Evolutionary conservation across 2,888 invertebrate species (phyloP), one percentile per base, ranked within the genome.

Genomic region (Pterobdella sp.): DNA sequence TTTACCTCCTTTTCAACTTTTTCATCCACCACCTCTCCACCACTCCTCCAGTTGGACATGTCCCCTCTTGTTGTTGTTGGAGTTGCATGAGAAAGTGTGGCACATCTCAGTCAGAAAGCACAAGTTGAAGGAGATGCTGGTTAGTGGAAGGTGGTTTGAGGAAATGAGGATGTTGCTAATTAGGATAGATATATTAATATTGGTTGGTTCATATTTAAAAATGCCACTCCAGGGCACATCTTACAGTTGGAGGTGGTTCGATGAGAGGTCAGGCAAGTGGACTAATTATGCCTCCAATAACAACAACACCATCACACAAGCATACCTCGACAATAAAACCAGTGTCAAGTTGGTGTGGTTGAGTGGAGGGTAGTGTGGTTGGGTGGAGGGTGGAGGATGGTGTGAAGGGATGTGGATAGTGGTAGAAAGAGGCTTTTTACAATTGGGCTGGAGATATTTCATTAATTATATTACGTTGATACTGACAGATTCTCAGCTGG

Each of bases 201-300:
- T 31, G 34, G 65, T n/a, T n/a, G 14, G 10, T 36, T 18, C 63
- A 63, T n/a, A 10, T 14, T 29, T 7, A 7, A 26, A 29, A n/a
- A n/a, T n/a, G n/a, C n/a, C n/a, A n/a, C n/a, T n/a, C 35, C 37
- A 82, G 82, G 79, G 78, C 72, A 78, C 79, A 71, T 79, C 78
- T 75, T 84, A 85, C 71, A 80, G 81, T 26, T 92, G 92, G 92
- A 89, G 90, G 78, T 92, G 91, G 91, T 91, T 90, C 82, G 91
- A 92, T 82, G 87, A 91, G 69, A 88, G 89, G n/a, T 88, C 88
- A 18, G 90, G 90, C 1, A 89, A 89, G 80, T 92, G 92, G 92
- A 89, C 88, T 75, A 85, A 88, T 29, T 92, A 91, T 81, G 88
- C 89, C 0, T 84, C 87, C 2, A 83, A 86, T 7, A 91, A 90